These are phyloP conservation scores for Syrmaticus mikado DNA, from an alignment of 2,113 vertebrate species.

Conservation along the genomic window DNA sequence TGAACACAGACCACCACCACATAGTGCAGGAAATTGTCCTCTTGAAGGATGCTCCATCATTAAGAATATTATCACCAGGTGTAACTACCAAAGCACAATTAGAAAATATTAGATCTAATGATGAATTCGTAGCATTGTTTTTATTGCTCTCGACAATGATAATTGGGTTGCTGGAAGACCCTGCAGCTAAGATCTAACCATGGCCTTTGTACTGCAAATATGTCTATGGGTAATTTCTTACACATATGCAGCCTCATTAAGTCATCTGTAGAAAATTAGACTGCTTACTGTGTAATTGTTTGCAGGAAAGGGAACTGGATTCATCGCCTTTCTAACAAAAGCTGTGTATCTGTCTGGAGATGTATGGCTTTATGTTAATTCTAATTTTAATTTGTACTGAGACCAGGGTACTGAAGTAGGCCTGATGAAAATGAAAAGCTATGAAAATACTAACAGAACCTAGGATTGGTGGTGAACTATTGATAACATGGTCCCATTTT, in stretches of 20 bases:
- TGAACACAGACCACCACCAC: not conserved
- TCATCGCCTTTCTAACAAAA: slow-evolving; percentile 43
- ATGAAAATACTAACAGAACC: not conserved
- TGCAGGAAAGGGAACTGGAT: slow-evolving; percentile 27
- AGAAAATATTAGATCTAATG: not conserved
- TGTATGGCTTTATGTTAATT: slow-evolving; percentile 30
- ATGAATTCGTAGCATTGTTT: not conserved
- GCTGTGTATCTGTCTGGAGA: slow-evolving; percentile 27
- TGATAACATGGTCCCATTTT: slow-evolving; percentile 16
- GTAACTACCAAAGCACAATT: not conserved
- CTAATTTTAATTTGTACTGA: slow-evolving; percentile 37
- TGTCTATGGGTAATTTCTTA: slow-evolving; percentile 36
- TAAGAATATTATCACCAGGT: not conserved
- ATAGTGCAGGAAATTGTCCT: not conserved
- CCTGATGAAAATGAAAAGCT: slow-evolving; percentile 43
- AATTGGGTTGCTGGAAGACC: slow-evolving; percentile 16
- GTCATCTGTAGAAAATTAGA: slow-evolving; percentile 59
- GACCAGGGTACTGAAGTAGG: slow-evolving; percentile 1
- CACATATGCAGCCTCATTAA: slow-evolving; percentile 32
- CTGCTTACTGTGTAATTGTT: slow-evolving; percentile 47
- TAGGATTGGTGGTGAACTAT: not conserved
- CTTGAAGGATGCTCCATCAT: not conserved
- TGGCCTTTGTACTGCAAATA: slow-evolving; percentile 9
- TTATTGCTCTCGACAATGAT: not conserved
- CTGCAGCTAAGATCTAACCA: slow-evolving; percentile 42